Base-by-base conservation (phyloP, 2,113 vertebrate species). In the Cathartes aura region DNA sequence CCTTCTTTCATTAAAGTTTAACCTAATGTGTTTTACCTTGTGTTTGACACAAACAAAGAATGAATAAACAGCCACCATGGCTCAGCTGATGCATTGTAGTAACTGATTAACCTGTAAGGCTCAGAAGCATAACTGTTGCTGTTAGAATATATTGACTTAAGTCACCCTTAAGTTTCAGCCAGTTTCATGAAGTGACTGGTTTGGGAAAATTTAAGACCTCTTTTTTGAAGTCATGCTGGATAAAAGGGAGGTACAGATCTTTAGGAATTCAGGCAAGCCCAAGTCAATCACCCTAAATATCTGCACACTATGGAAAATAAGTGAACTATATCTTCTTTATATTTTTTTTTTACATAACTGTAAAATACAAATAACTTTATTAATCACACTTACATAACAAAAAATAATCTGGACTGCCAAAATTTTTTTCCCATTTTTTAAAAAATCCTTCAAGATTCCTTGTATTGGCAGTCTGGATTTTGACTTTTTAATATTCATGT, bases 1-100 rank as follows among this genome's bases (percentile, higher is more conserved):
- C 53, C 40, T 73, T 76, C 43, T 74, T 63, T 73, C 48, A 68
- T 92, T 96, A 64, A 90, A 93, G 40, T 86, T 90, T 88, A 92
- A 76, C 82, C 62, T 73, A 43, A 58, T 48, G 53, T 68, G 30
- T 73, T 88, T 95, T 96, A 93, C 53, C 53, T 83, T 72, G 45
- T 86, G 53, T 95, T 93, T 86, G 48, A 74, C 48, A 75, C 43
- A 75, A 91, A 43, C 0, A 18, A 81, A 85, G 48, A 64, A 24
- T 38, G 48, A 90, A 86, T 36, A 90, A 96, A 83, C 53, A 96
- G 36, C 45, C 30, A 66, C 36, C 12, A 17, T 0, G 2, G 23
- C 52, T 89, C 59, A 94, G 50, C 24, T 74, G 55, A 74, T 67
- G 55, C 42, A n/a, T 15, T 45, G 64, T n/a, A 62, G 68, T 60